Evolutionary conservation across 2,888 invertebrate species (phyloP), one percentile per base, ranked within the genome.

Genomic region (Thecophora atra): DNA sequence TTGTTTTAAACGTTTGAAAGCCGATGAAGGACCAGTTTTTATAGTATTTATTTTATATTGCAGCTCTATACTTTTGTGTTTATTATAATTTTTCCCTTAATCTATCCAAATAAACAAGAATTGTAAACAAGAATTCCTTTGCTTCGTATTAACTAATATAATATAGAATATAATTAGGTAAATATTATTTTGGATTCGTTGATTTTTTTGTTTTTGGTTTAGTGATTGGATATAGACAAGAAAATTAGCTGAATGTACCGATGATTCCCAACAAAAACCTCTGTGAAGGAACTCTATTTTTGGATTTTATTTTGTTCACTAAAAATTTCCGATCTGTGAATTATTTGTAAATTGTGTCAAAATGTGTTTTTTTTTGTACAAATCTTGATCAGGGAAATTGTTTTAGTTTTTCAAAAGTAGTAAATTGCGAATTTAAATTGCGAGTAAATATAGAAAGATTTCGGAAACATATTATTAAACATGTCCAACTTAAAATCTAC

Each of bases 401-500:
- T 37, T 37, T 37, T 37, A 21, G n/a, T 67, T 67, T 58, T 56
- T 19, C 26, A 15, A 52, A 52, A 52, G 30, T 64, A 15, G 5
- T 6, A 15, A 47, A 44, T 64, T 47, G 5, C 47, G 44, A 64
- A 47, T 47, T 64, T 64, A 21, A 6, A n/a, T 24, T 24, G 44
- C 42, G 21, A 42, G 62, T 63, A 42, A 28, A 37, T 44, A 21
- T n/a, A 5, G 19, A 24, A 47, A 26, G 17, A 11, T 56, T 58
- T 21, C 58, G 56, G 58, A 68, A 68, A 28, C 15, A 26, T 19
- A 52, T n/a, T n/a, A n/a, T n/a, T n/a, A n/a, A n/a, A n/a, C 15
- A 54, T 54, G 30, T 66, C 68, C 4, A 56, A 68, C 56, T 68
- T 68, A 17, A 56, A 68, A 44, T 21, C 56, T 56, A 42, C 42